phyloP scores from a whole-genome alignment of 2,113 vertebrate species.

The Labeo catla region DNA sequence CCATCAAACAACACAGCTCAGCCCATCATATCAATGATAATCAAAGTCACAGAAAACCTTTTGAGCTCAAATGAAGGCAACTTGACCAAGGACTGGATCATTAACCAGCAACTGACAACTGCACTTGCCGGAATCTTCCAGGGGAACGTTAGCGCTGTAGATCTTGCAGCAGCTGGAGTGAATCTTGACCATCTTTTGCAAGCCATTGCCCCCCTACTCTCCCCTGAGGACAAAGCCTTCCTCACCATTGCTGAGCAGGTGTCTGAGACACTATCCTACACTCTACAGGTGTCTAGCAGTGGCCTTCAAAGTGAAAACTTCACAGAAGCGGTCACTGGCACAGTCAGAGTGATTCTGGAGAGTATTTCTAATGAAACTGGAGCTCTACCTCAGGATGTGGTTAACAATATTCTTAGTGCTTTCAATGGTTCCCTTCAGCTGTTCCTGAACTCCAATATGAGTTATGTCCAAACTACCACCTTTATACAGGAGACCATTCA shows the following conservation, averaged over 20 bases:
- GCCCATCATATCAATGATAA: conserved; percentile 60
- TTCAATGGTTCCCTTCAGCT: conserved; percentile 62
- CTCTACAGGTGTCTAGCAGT: conserved; percentile 57
- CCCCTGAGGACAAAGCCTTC: conserved; percentile 56
- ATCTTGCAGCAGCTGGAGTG: conserved; percentile 45
- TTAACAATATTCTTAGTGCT: conserved; percentile 60
- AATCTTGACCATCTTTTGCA: conserved; percentile 66
- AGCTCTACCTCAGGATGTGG: conserved; percentile 37
- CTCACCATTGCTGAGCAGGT: conserved; percentile 58
- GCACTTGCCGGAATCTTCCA: conserved; percentile 62
- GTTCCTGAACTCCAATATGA: conserved; percentile 60
- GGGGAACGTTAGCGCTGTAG: conserved; percentile 59
- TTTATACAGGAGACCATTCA: conserved; percentile 59
- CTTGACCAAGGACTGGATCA: conserved; percentile 61
- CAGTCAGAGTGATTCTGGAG: conserved; percentile 54
- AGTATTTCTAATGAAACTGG: conserved; percentile 4
- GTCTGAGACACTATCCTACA: conserved; percentile 63
- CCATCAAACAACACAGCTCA: conserved; percentile 61
- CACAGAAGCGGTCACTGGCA: conserved; percentile 55
- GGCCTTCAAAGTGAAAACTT: conserved; percentile 67
- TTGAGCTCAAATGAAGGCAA: conserved; percentile 65
- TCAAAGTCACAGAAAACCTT: conserved; percentile 64
- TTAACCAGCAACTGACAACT: conserved; percentile 58
- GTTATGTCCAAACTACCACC: conserved; percentile 56
- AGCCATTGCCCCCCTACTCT: conserved; percentile 50